A percentile compares a stretch with the other conserved stretches of the same genome.
These are phyloP conservation scores for Tiliacea citrago DNA, from an alignment of 2,888 invertebrate species.

Conservation along the genomic window DNA sequence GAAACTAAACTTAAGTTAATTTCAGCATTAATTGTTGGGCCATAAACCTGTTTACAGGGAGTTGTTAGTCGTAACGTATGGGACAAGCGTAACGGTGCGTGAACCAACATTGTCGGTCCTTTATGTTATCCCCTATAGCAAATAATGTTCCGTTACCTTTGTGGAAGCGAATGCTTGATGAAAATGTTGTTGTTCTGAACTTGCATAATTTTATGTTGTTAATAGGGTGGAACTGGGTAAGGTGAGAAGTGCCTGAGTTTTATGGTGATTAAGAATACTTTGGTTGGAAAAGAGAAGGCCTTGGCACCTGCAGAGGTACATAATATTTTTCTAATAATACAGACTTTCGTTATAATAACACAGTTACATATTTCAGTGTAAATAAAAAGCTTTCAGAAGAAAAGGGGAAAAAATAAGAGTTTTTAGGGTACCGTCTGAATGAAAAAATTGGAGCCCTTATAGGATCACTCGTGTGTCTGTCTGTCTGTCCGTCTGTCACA, in stretches of 20 bases:
- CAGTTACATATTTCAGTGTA: neutral
- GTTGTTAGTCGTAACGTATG: slow-evolving; percentile 58
- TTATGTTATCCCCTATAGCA: slow-evolving; percentile 67
- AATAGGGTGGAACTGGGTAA: slow-evolving; percentile 22
- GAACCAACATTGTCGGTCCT: slow-evolving; percentile 64
- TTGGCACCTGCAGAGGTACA: neutral
- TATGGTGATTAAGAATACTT: slow-evolving; percentile 34
- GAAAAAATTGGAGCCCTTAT: too few species aligned
- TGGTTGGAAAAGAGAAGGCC: neutral
- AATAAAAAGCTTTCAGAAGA: neutral
- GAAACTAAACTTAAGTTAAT: slow-evolving; percentile 56
- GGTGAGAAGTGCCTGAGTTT: slow-evolving; percentile 18
- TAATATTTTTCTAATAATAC: neutral
- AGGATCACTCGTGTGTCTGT: too few species aligned
- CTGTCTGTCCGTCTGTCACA: too few species aligned
- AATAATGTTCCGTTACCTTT: slow-evolving; percentile 63
- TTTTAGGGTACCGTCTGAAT: too few species aligned
- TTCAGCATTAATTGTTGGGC: slow-evolving; percentile 61
- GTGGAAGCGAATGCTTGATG: slow-evolving; percentile 21
- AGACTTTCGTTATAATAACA: neutral
- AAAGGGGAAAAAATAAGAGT: neutral
- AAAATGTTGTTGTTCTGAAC: slow-evolving; percentile 36
- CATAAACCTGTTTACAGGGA: slow-evolving; percentile 65
- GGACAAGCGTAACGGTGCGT: slow-evolving; percentile 64
- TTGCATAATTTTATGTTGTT: slow-evolving; percentile 43